A percentile compares a stretch with the other conserved stretches of the same genome.
Evolutionary conservation across 2,113 vertebrate genomes (phyloP).

Genomic region (Diadophis punctatus): DNA sequence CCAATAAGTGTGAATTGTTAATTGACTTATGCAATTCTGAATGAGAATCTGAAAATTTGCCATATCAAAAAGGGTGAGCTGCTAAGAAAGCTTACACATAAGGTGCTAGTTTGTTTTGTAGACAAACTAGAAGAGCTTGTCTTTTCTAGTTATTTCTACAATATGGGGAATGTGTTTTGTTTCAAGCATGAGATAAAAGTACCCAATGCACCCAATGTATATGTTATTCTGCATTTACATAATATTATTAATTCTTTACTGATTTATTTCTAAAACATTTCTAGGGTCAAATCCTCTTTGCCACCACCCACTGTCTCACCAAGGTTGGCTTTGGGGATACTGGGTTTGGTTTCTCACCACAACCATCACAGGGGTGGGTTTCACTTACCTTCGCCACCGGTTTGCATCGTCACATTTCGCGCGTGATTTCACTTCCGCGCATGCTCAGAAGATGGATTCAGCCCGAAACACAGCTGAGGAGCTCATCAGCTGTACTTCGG

Average conservation of each 20-base stretch:
- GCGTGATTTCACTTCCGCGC: too few relatives aligned
- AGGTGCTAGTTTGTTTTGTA: background rate
- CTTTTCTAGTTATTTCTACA: background rate
- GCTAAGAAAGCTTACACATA: background rate
- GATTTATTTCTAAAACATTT: background rate
- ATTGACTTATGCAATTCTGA: constrained; percentile 12
- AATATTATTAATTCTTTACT: background rate
- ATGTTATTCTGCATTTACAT: background rate
- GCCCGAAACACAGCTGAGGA: too few relatives aligned
- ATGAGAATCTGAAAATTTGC: constrained; percentile 25
- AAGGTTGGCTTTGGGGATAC: background rate
- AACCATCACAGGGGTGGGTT: too few relatives aligned
- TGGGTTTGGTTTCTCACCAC: background rate
- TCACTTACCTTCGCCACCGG: too few relatives aligned
- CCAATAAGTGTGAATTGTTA: constrained; percentile 33
- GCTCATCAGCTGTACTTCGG: too few relatives aligned
- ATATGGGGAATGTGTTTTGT: background rate
- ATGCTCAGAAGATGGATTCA: too few relatives aligned
- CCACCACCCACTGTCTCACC: background rate
- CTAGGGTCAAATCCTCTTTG: background rate
- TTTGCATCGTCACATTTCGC: too few relatives aligned
- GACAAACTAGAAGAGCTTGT: background rate
- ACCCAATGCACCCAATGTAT: background rate
- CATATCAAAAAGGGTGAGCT: background rate
- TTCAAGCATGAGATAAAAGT: background rate